phyloP scores from a whole-genome alignment of 1,140 invertebrate species.

The Octopus bimaculoides region DNA sequence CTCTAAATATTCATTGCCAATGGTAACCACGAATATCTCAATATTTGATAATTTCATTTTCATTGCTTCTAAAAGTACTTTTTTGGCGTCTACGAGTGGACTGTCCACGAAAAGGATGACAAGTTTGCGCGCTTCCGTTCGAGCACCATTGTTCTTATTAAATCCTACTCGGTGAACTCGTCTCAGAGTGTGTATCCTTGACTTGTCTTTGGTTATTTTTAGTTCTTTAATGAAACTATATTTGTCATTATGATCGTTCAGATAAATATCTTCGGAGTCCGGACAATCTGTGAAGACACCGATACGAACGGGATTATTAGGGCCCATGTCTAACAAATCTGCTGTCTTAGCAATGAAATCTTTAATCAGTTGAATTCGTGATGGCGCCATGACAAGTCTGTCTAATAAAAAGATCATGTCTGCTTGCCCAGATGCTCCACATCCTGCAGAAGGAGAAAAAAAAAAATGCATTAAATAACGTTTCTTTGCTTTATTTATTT shows the following conservation, averaged over 20 bases:
- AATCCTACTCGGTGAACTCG: neutral
- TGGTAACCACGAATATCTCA: neutral
- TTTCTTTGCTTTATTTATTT: neutral
- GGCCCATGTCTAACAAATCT: neutral
- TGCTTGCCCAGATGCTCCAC: neutral
- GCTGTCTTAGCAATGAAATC: neutral
- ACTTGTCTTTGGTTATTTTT: neutral
- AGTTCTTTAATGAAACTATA: neutral
- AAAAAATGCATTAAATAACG: neutral
- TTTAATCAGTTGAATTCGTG: neutral
- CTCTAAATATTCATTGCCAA: neutral
- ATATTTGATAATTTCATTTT: no score
- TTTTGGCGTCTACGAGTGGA: neutral
- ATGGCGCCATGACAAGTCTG: neutral
- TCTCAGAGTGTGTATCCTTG: neutral
- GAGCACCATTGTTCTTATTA: neutral
- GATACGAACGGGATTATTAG: neutral
- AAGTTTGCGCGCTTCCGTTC: neutral
- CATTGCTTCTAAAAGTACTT: neutral
- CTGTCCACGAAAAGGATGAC: neutral
- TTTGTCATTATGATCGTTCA: conserved; percentile 5
- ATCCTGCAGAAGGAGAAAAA: neutral
- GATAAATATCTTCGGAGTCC: neutral
- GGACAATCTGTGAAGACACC: conserved; percentile 7
- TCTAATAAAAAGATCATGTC: conserved; percentile 1